Conservation (phyloP, 1,140 invertebrate genomes). For the Sarcophaga peregrina region DNA sequence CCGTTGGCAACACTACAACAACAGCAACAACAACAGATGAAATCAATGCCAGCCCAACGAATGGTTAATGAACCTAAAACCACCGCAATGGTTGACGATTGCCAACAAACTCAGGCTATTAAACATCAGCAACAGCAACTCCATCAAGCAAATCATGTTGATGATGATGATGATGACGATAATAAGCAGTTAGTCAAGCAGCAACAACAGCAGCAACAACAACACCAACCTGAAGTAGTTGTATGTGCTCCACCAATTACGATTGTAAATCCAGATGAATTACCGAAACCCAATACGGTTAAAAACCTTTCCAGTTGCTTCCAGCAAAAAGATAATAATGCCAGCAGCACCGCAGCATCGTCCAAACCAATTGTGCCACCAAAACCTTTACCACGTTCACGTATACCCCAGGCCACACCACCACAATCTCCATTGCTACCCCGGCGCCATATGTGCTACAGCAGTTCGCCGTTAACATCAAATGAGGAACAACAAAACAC, state of each 20-base stretch:
- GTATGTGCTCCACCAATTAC: constrained; percentile 60
- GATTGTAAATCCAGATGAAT: constrained; percentile 59
- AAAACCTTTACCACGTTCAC: constrained; percentile 56
- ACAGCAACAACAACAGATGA: constrained; percentile 4
- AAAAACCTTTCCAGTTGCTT: constrained; percentile 62
- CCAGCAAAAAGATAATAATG: constrained; percentile 42
- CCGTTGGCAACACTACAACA: background rate
- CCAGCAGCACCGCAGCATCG: background rate
- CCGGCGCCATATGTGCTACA: constrained; percentile 37
- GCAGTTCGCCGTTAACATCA: too few relatives aligned
- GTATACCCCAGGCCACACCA: constrained; percentile 59
- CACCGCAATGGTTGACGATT: background rate
- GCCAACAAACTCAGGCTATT: background rate
- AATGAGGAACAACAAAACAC: background rate
- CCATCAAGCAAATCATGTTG: background rate
- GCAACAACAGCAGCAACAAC: constrained; percentile 37
- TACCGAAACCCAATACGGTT: constrained; percentile 62
- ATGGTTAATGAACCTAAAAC: constrained; percentile 42
- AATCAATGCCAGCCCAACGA: constrained; percentile 42
- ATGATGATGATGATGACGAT: background rate
- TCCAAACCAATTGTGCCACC: constrained; percentile 47
- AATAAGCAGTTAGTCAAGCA: constrained; percentile 8
- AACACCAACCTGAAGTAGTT: constrained; percentile 51
- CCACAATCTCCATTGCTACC: constrained; percentile 54
- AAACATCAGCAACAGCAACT: constrained; percentile 24